Evolutionary conservation across 2,113 vertebrate genomes (phyloP).

Genomic region (Tricholaema leucomelas): DNA sequence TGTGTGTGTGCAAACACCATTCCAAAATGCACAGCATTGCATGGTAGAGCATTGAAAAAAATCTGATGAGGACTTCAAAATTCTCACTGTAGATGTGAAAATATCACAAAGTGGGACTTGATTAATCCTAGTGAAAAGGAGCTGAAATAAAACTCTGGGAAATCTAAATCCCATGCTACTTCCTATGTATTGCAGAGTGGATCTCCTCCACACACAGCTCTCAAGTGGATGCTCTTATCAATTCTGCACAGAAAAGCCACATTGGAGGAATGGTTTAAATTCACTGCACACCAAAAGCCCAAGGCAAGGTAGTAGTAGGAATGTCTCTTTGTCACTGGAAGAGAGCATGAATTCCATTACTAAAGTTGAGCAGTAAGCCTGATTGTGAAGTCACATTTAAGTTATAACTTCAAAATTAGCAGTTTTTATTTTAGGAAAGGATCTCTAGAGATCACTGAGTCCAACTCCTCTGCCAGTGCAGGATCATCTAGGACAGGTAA

Average conservation of each 20-base stretch:
- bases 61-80: background rate
- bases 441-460: too few relatives aligned
- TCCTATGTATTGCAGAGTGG: background rate
- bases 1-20: background rate
- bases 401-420: conserved; percentile 12
- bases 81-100: background rate
- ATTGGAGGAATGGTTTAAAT: conserved; percentile 35
- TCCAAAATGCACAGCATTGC: background rate
- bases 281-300: conserved; percentile 15
- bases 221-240: conserved; percentile 37
- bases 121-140: background rate
- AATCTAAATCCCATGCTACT: conserved; percentile 8
- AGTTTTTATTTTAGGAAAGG: conserved; percentile 1
- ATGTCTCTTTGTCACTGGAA: conserved; percentile 7
- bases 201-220: background rate
- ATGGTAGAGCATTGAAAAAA: background rate
- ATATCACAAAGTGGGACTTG: background rate
- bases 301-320: background rate
- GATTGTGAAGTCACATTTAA: conserved; percentile 7
- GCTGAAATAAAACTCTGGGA: background rate
- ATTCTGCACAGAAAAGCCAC: conserved; percentile 36
- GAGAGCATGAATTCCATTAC: conserved; percentile 41
- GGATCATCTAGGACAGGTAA: too few relatives aligned
- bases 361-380: conserved; percentile 21
- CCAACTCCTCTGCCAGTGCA: too few relatives aligned